Evolutionary conservation across 2,888 invertebrate genomes (phyloP), one percentile per base, ranked within the genome.

Genomic region (Hybos culiciformis): DNA sequence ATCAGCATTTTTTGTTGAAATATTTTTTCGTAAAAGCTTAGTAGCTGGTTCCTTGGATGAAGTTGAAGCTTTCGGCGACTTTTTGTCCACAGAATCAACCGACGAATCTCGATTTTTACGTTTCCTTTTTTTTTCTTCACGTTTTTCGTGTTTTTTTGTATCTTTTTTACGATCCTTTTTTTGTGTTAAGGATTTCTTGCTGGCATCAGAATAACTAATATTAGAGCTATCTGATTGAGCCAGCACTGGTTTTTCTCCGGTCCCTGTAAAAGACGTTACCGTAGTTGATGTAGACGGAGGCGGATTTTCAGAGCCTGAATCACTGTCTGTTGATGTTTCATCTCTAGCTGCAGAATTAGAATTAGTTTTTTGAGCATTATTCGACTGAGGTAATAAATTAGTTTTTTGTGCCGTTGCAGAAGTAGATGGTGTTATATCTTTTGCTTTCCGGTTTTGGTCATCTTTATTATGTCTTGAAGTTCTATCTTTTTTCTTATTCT

Each of bases 101-200:
- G n/a, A n/a, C n/a, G n/a, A 19, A 14, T 36, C 36, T 1, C 36
- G 36, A 14, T 21, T 36, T 23, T 54, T 59, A 12, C 61, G 55
- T 32, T 63, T 54, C 1, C 59, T 56, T 56, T 77, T 75, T 50
- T 79, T 78, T 32, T 75, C 72, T 50, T 73, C 74, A n/a, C n/a
- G n/a, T 48, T 77, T 78, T 49, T 78, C 78, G 2, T 61, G 56
- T 14, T 64, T 61, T 40, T 68, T 68, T 36, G 74, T 73, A 39
- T 69, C 67, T 39, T 72, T 68, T 62, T 73, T 72, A 48, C 75
- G 72, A 56, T 71, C 69, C 50, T 71, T 71, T 51, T 70, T 71
- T 47, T 70, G 70, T 23, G 67, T 62, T 1, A 14, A n/a, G 9
- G 26, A 31, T 8, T 15, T 14, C n/a, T n/a, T n/a, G n/a, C n/a